Percentiles rank a stretch among this genome's conserved stretches.
Conservation (phyloP, 2,113 vertebrate genomes). For the Gymnobelideus leadbeateri region DNA sequence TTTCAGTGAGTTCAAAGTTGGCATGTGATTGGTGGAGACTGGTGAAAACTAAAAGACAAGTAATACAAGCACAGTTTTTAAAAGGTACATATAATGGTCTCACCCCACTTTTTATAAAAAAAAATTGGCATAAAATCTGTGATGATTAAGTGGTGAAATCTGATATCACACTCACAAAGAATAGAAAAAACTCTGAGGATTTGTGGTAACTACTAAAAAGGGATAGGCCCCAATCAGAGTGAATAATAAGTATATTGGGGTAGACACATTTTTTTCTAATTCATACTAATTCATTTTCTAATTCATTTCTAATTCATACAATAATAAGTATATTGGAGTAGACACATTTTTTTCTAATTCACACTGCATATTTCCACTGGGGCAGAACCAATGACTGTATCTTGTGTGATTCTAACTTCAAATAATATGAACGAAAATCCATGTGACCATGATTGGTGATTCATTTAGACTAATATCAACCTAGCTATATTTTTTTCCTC, state of each 20-base stretch:
- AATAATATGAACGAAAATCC: neutral
- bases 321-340: neutral
- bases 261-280: neutral
- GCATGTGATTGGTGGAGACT: too few species aligned
- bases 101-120: too few species aligned
- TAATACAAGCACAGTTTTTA: too few species aligned
- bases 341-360: neutral
- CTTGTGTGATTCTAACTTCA: neutral
- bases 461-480: neutral
- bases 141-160: too few species aligned
- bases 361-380: neutral
- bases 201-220: neutral
- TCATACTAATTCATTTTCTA: too few species aligned
- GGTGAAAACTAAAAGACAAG: too few species aligned
- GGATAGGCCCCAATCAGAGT: neutral
- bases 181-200: neutral
- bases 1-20: too few species aligned
- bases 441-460: neutral
- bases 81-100: too few species aligned
- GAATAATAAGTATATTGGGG: neutral
- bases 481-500: neutral
- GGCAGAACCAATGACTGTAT: neutral
- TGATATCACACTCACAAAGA: neutral
- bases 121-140: too few species aligned
- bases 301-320: too few species aligned